These are phyloP conservation scores for Dipodomys merriami DNA, from an alignment of 2,113 vertebrate species.

Conservation along the genomic window DNA sequence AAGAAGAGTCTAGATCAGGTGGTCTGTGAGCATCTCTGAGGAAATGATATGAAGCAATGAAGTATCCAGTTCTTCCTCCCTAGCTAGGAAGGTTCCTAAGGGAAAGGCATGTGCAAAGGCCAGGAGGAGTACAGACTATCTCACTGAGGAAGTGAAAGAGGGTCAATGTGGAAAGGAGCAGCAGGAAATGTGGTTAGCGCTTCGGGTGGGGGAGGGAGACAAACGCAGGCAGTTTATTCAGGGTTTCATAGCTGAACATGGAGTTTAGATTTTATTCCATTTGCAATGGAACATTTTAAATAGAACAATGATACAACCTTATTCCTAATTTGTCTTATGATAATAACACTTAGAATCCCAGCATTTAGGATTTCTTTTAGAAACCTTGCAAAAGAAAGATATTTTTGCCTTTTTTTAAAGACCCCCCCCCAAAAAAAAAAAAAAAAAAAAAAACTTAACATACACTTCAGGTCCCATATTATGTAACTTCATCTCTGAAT, in stretches of 20 bases:
- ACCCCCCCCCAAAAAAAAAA: neutral
- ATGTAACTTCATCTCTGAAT: neutral
- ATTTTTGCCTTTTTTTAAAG: conserved; percentile 11
- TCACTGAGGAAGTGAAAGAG: conserved; percentile 68
- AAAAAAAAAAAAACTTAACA: neutral
- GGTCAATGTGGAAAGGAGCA: neutral
- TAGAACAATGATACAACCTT: neutral
- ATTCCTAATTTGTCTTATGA: conserved; percentile 28
- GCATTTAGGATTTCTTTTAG: neutral
- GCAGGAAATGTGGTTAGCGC: conserved; percentile 60
- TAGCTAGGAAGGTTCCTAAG: neutral
- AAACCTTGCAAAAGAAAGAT: neutral
- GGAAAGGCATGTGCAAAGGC: neutral
- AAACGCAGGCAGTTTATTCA: neutral
- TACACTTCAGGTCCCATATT: neutral
- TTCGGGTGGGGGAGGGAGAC: neutral
- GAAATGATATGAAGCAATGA: conserved; percentile 5
- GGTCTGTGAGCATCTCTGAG: conserved; percentile 30
- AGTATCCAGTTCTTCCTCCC: conserved; percentile 1
- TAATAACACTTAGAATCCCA: neutral
- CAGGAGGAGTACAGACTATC: neutral
- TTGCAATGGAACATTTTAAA: conserved; percentile 23
- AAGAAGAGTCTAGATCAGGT: neutral
- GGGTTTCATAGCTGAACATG: neutral
- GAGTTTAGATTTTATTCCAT: conserved; percentile 33